phyloP scores from a whole-genome alignment of 2,888 invertebrate species.

The Allolobophora icterica region DNA sequence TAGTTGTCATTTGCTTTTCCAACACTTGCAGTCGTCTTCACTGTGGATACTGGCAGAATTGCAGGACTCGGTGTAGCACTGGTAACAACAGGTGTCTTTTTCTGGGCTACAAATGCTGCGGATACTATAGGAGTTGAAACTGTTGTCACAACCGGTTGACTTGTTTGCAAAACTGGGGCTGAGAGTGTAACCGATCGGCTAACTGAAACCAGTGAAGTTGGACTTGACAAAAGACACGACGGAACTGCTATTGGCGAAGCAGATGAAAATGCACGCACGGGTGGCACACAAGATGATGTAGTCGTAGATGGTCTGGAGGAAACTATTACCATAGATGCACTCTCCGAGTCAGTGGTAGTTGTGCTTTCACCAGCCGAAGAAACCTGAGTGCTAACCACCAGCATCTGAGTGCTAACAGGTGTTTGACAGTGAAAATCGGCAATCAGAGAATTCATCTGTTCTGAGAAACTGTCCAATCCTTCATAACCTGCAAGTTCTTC shows the following conservation, averaged over 20 bases:
- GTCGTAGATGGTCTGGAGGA: neutral
- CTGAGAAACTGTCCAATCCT: constrained; percentile 34
- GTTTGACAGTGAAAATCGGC: constrained; percentile 22
- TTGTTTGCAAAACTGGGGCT: neutral
- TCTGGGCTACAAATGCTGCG: neutral
- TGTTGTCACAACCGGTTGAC: neutral
- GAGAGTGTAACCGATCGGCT: neutral
- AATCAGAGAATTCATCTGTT: constrained; percentile 4
- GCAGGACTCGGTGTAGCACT: neutral
- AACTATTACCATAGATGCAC: neutral
- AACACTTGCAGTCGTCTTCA: constrained; percentile 24
- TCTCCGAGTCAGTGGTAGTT: neutral
- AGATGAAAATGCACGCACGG: neutral
- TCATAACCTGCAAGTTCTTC: constrained; percentile 32
- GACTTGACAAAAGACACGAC: neutral
- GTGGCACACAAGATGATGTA: neutral
- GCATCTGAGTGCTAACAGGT: neutral
- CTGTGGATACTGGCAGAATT: neutral
- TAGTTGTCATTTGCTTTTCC: constrained; percentile 29
- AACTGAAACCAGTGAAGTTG: neutral
- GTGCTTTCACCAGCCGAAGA: neutral
- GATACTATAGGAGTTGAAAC: neutral
- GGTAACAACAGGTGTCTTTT: constrained; percentile 22
- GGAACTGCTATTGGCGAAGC: neutral
- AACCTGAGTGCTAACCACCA: neutral